These are phyloP conservation scores for Dryadula phaetusa DNA, from an alignment of 2,888 invertebrate species.

Conservation along the genomic window DNA sequence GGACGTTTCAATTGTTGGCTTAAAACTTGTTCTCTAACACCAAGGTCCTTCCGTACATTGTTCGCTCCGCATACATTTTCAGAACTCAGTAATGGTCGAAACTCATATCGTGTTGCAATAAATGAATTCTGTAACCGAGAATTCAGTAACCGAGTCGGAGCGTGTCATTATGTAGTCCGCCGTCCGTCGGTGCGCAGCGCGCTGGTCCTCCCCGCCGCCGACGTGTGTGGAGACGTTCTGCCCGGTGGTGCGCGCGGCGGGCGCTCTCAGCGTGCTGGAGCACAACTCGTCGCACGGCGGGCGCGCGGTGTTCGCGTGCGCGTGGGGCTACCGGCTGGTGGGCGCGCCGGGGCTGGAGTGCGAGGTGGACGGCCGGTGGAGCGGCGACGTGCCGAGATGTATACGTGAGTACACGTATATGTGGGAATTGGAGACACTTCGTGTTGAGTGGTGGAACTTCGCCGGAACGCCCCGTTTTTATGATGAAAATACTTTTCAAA, in stretches of 20 bases:
- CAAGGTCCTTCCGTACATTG: too few relatives aligned
- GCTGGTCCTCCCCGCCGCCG: constrained; percentile 91
- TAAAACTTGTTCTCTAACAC: too few relatives aligned
- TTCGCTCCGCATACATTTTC: too few relatives aligned
- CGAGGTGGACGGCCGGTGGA: constrained; percentile 91
- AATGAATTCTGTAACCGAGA: too few relatives aligned
- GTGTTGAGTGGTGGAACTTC: too few relatives aligned
- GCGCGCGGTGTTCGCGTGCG: constrained; percentile 91
- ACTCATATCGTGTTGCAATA: too few relatives aligned
- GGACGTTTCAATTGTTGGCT: too few relatives aligned
- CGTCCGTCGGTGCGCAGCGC: constrained; percentile 85
- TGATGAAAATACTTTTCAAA: too few relatives aligned
- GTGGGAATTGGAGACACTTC: too few relatives aligned
- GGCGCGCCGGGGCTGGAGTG: constrained; percentile 92
- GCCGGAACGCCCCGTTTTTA: too few relatives aligned
- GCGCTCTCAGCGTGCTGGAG: constrained; percentile 89
- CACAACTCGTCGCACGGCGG: constrained; percentile 93
- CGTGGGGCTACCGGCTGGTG: constrained; percentile 91
- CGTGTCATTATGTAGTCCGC: neutral
- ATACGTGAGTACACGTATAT: constrained; percentile 86
- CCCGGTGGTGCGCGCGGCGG: constrained; percentile 87
- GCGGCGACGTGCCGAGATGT: constrained; percentile 90
- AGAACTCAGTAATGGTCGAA: too few relatives aligned
- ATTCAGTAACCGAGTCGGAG: too few relatives aligned
- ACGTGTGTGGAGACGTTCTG: constrained; percentile 91